Evolutionary conservation across 2,113 vertebrate genomes (phyloP), one percentile per base, ranked within the genome.

Genomic region (Puma concolor): DNA sequence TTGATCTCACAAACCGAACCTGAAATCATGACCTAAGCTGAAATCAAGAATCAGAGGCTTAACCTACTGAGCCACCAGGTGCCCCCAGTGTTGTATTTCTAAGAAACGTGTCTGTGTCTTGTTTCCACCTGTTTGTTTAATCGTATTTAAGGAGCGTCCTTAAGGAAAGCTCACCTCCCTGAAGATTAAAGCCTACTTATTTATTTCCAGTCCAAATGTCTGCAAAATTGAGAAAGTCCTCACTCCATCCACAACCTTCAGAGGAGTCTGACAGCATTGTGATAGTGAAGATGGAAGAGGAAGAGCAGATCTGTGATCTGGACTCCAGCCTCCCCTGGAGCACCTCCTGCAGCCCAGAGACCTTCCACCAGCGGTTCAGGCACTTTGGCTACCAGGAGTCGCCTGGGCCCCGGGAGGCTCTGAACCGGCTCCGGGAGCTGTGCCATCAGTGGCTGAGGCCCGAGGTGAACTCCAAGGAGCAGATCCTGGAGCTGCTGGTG

Each of bases 401-500:
- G 0, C 21, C 95, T 44, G 97, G 98, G 7, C 98, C 97, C 63
- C 57, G 83, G 17, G 96, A 97, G 63, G 94, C 98, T 14, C 85
- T 98, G 72, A 88, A 69, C 38, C 52, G 13, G 15, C 97, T 98
- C 41, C 27, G 23, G 23, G 81, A 97, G 36, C 97, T 98, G 19
- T 98, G 98, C 36, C 41, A 72, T 60, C 83, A 71, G 50, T 98
- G 98, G 95, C 94, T 98, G 60, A 96, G 96, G 77, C 98, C 98
- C 0, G 97, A 98, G 91, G 79, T 60, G 29, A 91, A 80, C 84
- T 95, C 90, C 92, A 98, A 97, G 71, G 94, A 96, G 69, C 97
- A 96, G 90, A 98, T 98, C 29, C 64, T 98, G 74, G 98, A 97
- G 72, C 54, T 98, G 83, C 86, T 98, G 80, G 97, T 98, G 54